Base-by-base conservation (phyloP, 2,888 invertebrate genomes). In the Gryllus longicercus region DNA sequence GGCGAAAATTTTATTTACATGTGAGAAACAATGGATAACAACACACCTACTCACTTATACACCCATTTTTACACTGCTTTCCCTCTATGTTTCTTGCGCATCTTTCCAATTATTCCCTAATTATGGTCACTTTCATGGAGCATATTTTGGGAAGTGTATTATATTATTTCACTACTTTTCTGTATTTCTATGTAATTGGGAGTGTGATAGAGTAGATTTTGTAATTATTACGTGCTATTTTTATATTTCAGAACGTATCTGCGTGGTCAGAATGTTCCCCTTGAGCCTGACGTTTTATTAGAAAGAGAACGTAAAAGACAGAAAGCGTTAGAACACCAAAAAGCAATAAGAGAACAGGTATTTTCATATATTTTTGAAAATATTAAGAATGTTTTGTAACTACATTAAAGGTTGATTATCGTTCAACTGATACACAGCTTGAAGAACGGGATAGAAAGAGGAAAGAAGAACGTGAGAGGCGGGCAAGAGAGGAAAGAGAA, bases 251-350 rank as follows among this genome's bases (percentile, higher is more conserved):
- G 90, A 82, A 93, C 93, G 75, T 94, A 92, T 87, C 88, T 96
- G 77, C 90, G 96, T 83, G 97, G 97, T 12, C 96, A 96, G 88
- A 96, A 96, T 87, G 92, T 93, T 21, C 94, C 93, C 0, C 86
- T 96, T 80, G 96, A 96, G 86, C 93, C 94, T 2, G 91, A 92
- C 83, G 92, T 94, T 79, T 88, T 94, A 84, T 93, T 93, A 12
- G 95, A 97, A 86, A 90, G 95, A 83, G 95, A 96, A 88, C 90
- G 91, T 81, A 94, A 93, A 86, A 90, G 96, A 50, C 92, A 95
- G 82, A 93, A 94, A 87, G 96, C 96, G 0, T 87, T 95, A 82
- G 96, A 95, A 86, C 92, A 96, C 83, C 97, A 97, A 87, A 92
- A 93, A 82, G 95, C 94, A 18, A 95, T 96, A 84, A 90, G 94